These are phyloP conservation scores for Peromyscus californicus DNA, from an alignment of 2,113 vertebrate species.

Conservation along the genomic window DNA sequence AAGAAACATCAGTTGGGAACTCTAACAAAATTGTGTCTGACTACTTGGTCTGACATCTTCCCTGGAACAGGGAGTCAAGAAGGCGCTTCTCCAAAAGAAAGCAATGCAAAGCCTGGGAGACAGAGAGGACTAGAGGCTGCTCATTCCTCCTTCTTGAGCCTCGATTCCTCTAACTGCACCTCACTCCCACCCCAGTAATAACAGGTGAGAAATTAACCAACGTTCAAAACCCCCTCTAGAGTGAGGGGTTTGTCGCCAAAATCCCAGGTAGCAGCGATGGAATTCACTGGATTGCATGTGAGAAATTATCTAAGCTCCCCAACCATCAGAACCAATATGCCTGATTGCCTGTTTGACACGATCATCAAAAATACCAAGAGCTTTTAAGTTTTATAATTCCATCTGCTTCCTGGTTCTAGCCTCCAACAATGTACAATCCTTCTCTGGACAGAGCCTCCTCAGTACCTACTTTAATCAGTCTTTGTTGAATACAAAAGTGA, in stretches of 20 bases:
- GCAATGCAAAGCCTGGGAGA: background rate
- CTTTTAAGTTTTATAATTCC: background rate
- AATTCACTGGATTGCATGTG: background rate
- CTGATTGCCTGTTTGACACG: background rate
- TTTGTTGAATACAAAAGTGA: background rate
- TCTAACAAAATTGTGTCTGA: constrained; percentile 41
- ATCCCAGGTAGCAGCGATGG: background rate
- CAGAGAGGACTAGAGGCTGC: background rate
- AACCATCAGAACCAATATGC: background rate
- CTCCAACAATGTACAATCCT: background rate
- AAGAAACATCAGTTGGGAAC: constrained; percentile 61
- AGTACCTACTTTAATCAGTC: background rate
- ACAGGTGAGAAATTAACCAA: background rate
- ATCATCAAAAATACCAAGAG: constrained; percentile 1
- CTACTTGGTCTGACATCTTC: background rate
- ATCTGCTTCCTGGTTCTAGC: background rate
- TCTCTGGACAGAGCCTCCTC: background rate
- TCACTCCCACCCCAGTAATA: background rate
- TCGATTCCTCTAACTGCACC: background rate
- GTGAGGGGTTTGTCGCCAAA: background rate
- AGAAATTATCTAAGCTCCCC: background rate
- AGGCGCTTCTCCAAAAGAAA: background rate
- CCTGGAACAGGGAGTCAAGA: background rate
- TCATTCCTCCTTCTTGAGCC: background rate
- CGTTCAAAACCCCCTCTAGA: background rate